Evolutionary conservation across 2,888 invertebrate species (phyloP), one percentile per base, ranked within the genome.

Genomic region (Caenorhabditis imperialis): DNA sequence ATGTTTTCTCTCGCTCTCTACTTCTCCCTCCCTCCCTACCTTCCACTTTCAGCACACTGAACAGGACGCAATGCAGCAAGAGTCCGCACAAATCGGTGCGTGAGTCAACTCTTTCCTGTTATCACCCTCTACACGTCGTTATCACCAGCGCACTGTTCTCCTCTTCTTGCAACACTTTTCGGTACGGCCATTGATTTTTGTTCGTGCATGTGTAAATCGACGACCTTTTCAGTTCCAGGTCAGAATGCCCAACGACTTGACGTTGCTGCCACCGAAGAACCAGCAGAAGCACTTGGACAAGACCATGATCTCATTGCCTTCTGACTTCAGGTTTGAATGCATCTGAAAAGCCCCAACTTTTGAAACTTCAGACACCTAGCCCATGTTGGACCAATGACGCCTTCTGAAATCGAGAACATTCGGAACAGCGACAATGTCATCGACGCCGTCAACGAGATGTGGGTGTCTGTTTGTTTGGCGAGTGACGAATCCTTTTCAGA

Each of bases 341-440:
- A 35, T 38, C 1, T 57, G 20, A 10, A 10, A 16, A 16, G n/a
- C 8, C 22, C 8, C 22, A 20, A 27, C 10, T 3, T n/a, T 45
- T 27, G n/a, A 12, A 12, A n/a, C 27, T 65, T 65, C 45, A 72
- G 72, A 20, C 72, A 72, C 30, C 35, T 72, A n/a, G 72, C 63
- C n/a, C 72, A 72, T 40, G 53, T 63, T 42, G 42, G 47, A 5
- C 40, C 53, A 3, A 51, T 51, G 53, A 58, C 58, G 2, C 18
- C 42, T 4, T 22, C 50, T 3, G 57, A 72, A 54, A 71, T 61
- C 22, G 54, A 50, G 10, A 61, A 50, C 44, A 55, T 71, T 42
- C 61, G 50, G 23, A 70, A 37, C 20, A 54, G 60, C 22, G 62
- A 62, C 16, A 61, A 62, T 44, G 62, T 55, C 25, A 48, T 60